Conservation (phyloP, 1,140 invertebrate genomes). For the Drosophila sechellia region DNA sequence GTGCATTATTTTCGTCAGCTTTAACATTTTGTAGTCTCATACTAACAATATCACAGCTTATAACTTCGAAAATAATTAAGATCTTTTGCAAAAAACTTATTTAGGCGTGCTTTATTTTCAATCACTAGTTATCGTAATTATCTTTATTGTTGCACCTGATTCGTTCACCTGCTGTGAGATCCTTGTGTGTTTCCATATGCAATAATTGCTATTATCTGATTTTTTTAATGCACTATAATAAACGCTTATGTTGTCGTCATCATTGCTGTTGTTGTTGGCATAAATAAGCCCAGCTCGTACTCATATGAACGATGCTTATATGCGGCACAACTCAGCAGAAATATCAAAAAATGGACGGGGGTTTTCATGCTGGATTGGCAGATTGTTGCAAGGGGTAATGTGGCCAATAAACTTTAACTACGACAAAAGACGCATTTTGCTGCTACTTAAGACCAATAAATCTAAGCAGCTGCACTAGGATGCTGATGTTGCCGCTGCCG, state of each 20-base stretch:
- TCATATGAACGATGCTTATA: constrained; percentile 80
- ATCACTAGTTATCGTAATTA: constrained; percentile 10
- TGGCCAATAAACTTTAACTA: constrained; percentile 75
- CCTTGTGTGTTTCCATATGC: constrained; percentile 27
- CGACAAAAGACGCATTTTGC: constrained; percentile 77
- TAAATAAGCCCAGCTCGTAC: constrained; percentile 69
- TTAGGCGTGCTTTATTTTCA: background rate
- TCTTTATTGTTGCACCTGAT: constrained; percentile 14
- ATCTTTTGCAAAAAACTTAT: too few species aligned
- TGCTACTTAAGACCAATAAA: constrained; percentile 81
- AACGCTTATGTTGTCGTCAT: constrained; percentile 71
- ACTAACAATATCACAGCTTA: too few species aligned
- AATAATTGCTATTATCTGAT: constrained; percentile 78
- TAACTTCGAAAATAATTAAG: too few species aligned
- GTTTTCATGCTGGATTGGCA: constrained; percentile 3
- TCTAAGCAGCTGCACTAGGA: constrained; percentile 66
- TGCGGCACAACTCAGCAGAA: constrained; percentile 68
- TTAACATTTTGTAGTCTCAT: background rate
- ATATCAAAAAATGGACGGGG: constrained; percentile 23
- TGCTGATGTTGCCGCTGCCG: constrained; percentile 38
- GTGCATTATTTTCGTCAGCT: background rate
- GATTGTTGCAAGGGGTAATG: constrained; percentile 54
- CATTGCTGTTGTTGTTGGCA: constrained; percentile 46
- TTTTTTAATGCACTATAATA: constrained; percentile 76
- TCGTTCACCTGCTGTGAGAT: constrained; percentile 1